Percentiles rank a stretch among this genome's conserved stretches.
These are phyloP conservation scores for Macrotis lagotis DNA, from an alignment of 2,113 vertebrate species.

Conservation along the genomic window DNA sequence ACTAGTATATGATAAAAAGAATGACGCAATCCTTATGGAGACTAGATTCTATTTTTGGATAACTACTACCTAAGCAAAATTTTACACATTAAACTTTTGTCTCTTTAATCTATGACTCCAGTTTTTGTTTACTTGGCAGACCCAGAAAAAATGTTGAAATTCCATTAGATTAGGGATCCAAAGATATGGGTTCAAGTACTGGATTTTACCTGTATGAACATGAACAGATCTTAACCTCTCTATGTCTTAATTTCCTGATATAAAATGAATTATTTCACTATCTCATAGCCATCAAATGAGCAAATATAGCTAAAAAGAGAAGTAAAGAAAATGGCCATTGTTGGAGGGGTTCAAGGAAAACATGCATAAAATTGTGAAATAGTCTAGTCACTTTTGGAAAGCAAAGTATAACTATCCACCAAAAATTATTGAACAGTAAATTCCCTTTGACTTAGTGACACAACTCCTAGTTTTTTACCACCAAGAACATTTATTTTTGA, in stretches of 20 bases:
- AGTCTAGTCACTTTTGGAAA: background rate
- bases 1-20: background rate
- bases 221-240: background rate
- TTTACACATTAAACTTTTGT: background rate
- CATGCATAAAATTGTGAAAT: background rate
- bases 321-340: background rate
- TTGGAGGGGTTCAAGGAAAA: background rate
- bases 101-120: background rate
- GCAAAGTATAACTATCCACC: background rate
- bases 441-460: background rate
- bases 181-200: background rate
- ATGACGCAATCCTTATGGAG: background rate
- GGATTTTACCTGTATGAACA: background rate
- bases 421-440: background rate
- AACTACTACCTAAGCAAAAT: background rate
- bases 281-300: background rate
- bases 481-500: background rate
- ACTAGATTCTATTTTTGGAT: background rate
- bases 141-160: background rate
- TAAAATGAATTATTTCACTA: background rate
- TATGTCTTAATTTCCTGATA: background rate
- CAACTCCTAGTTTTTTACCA: background rate
- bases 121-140: background rate
- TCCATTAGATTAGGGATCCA: background rate
- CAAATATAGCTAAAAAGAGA: background rate